Evolutionary conservation across 1,140 invertebrate genomes (phyloP).

Genomic region (Drosophila funebris): DNA sequence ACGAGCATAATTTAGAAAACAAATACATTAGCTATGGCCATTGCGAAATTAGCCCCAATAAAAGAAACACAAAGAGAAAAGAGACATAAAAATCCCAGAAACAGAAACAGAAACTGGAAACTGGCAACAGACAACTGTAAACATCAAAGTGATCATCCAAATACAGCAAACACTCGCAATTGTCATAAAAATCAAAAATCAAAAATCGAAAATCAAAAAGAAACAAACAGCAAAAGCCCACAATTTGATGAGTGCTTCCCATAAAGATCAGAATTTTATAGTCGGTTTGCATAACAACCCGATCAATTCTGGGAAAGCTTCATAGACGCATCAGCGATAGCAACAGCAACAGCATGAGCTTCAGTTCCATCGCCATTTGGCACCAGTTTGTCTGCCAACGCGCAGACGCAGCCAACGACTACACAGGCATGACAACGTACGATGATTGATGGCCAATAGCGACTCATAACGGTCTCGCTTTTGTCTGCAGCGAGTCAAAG

Average conservation of each 20-base stretch:
- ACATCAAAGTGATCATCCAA: slow-evolving; percentile 38
- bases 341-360: not conserved
- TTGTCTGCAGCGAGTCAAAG: slow-evolving; percentile 46
- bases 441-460: slow-evolving; percentile 68
- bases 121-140: slow-evolving; percentile 14
- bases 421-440: slow-evolving; percentile 37
- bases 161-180: slow-evolving; percentile 17
- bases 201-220: not conserved
- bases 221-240: slow-evolving; percentile 1
- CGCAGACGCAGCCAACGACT: slow-evolving; percentile 29
- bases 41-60: slow-evolving; percentile 40
- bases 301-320: slow-evolving; percentile 47
- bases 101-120: slow-evolving; percentile 18
- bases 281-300: slow-evolving; percentile 15
- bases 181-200: slow-evolving; percentile 30
- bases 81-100: slow-evolving; percentile 8
- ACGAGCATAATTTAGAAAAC: slow-evolving; percentile 13
- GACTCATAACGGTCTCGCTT: slow-evolving; percentile 59
- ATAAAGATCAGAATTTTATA: slow-evolving; percentile 68
- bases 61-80: slow-evolving; percentile 24
- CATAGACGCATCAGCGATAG: not conserved
- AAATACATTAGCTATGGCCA: slow-evolving; percentile 26
- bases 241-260: slow-evolving; percentile 37
- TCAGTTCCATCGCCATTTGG: slow-evolving; percentile 42
- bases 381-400: slow-evolving; percentile 74